Conservation (phyloP, 2,113 vertebrate genomes). For the Oceanodroma tethys region DNA sequence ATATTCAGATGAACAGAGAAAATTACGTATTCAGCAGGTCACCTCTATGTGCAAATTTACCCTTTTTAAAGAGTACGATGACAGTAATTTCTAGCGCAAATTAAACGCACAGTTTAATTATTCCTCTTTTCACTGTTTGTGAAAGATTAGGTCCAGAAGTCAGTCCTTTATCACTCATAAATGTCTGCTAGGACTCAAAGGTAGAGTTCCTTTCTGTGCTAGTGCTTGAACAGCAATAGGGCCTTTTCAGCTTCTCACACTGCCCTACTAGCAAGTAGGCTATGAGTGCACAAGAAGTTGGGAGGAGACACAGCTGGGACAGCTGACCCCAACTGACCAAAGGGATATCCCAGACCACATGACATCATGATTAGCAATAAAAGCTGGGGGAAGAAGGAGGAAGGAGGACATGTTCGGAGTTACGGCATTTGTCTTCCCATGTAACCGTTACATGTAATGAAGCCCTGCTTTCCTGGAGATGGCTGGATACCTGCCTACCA, state of each 20-base stretch:
- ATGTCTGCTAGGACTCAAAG: background rate
- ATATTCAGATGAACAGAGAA: background rate
- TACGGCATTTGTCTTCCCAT: no score
- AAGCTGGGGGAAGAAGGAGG: no score
- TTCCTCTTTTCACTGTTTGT: background rate
- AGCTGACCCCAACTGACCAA: no score
- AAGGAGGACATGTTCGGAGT: no score
- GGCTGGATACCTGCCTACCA: background rate
- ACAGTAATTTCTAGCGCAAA: background rate
- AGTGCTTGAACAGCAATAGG: background rate
- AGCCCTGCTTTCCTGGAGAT: background rate
- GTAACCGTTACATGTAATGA: no score
- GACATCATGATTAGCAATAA: no score
- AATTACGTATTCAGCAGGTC: background rate
- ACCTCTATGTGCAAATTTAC: background rate
- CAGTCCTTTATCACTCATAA: background rate
- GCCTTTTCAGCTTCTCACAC: background rate
- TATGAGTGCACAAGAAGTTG: no score
- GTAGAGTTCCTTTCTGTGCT: background rate
- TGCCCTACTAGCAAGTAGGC: background rate
- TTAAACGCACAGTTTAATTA: background rate
- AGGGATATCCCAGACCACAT: no score
- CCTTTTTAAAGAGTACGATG: background rate
- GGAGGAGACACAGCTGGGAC: no score
- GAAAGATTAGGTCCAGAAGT: background rate